A percentile compares a stretch with the other conserved stretches of the same genome.
These are phyloP conservation scores for Nyctibius bracteatus DNA, from an alignment of 2,113 vertebrate genomes.

Conservation along the genomic window DNA sequence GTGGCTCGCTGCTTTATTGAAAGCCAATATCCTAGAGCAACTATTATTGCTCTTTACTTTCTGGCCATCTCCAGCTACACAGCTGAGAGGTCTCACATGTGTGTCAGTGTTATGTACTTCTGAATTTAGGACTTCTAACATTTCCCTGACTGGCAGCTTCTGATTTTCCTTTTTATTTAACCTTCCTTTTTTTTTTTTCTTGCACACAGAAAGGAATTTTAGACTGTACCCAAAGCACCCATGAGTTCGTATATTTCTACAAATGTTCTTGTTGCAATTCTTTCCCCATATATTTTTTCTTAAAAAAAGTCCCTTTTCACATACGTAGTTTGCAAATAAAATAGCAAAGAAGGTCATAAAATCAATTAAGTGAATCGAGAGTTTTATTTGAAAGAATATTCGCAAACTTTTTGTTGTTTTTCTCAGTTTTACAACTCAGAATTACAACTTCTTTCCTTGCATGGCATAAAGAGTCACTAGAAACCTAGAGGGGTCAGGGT, in stretches of 20 bases:
- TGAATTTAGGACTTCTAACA: neutral
- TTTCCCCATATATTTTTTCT: neutral
- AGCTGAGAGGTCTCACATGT: neutral
- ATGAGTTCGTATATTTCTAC: neutral
- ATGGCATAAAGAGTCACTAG: neutral
- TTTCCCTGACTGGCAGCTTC: neutral
- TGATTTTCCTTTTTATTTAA: too few relatives aligned
- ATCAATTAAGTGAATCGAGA: neutral
- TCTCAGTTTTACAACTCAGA: neutral
- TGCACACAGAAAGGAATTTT: neutral
- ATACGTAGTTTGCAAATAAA: neutral
- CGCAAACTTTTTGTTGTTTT: neutral
- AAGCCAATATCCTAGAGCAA: neutral
- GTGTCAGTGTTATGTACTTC: neutral
- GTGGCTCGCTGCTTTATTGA: neutral
- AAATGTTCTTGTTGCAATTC: neutral
- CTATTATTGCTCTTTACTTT: neutral
- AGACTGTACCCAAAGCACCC: neutral
- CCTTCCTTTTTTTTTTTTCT: neutral
- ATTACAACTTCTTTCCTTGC: rapidly evolving
- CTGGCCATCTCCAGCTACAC: neutral
- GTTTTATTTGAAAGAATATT: neutral
- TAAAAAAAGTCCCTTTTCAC: neutral
- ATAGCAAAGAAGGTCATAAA: neutral
- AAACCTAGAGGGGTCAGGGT: neutral